These are phyloP conservation scores for Pemphredon lugubris DNA, from an alignment of 2,888 invertebrate species.

Conservation along the genomic window DNA sequence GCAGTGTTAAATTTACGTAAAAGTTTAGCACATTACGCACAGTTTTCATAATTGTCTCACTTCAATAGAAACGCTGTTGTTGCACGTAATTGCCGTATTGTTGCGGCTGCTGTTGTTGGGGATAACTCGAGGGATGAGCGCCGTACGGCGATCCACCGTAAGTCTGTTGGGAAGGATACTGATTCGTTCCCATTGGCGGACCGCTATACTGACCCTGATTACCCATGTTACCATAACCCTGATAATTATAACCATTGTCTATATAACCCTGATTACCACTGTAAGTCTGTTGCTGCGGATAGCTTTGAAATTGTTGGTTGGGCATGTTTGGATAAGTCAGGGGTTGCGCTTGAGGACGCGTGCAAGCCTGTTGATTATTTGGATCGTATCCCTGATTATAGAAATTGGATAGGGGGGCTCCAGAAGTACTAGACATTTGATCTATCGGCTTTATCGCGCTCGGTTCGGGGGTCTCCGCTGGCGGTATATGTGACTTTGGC, in stretches of 20 bases:
- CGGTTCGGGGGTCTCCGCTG: conserved; percentile 39
- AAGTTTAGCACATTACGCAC: conserved; percentile 4
- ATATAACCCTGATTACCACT: conserved; percentile 68
- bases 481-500: conserved; percentile 69
- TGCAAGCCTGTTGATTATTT: conserved; percentile 46
- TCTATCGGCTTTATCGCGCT: conserved; percentile 28
- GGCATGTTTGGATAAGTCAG: conserved; percentile 61
- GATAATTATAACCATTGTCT: conserved; percentile 77
- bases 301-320: conserved; percentile 69
- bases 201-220: conserved; percentile 69
- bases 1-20: conserved; percentile 14
- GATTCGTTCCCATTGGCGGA: conserved; percentile 61
- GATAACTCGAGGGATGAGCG: conserved; percentile 63
- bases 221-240: conserved; percentile 65
- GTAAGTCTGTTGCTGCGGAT: conserved; percentile 68
- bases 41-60: conserved; percentile 6
- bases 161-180: conserved; percentile 65
- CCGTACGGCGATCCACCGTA: conserved; percentile 69
- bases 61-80: conserved; percentile 77
- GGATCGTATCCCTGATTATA: conserved; percentile 65
- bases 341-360: conserved; percentile 58
- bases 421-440: conserved; percentile 26
- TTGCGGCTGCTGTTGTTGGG: conserved; percentile 69
- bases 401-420: conserved; percentile 46
- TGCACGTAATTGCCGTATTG: conserved; percentile 75